A percentile compares a stretch with the other conserved stretches of the same genome.
Evolutionary conservation across 2,888 invertebrate species (phyloP).

Genomic region (Apotomis capreana): DNA sequence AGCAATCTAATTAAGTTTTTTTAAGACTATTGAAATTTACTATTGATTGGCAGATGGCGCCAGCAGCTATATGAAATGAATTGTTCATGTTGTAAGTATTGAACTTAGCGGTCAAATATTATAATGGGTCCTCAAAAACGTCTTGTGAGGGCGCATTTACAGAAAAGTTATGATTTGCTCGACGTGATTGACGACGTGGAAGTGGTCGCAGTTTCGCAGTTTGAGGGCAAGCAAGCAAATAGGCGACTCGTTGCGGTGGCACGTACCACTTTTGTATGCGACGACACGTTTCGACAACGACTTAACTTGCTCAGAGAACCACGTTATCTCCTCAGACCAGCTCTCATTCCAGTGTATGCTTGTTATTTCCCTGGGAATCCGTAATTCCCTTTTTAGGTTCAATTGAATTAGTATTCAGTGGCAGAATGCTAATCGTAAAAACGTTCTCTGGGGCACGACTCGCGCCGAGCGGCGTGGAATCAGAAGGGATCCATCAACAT

Average conservation of each 20-base stretch:
- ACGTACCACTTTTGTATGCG: slow-evolving; percentile 56
- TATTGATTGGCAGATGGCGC: slow-evolving; percentile 81
- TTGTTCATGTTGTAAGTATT: slow-evolving; percentile 49
- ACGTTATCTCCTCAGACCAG: slow-evolving; percentile 17
- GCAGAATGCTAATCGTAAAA: slow-evolving; percentile 58
- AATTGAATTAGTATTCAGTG: slow-evolving; percentile 40
- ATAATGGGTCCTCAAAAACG: slow-evolving; percentile 25
- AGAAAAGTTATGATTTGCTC: slow-evolving; percentile 38
- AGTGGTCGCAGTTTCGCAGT: slow-evolving; percentile 27
- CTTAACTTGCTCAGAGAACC: slow-evolving; percentile 30
- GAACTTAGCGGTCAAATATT: slow-evolving; percentile 54
- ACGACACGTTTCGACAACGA: slow-evolving; percentile 51
- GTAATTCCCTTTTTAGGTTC: slow-evolving; percentile 32
- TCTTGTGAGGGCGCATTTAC: slow-evolving; percentile 41
- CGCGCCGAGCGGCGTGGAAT: slow-evolving; percentile 58
- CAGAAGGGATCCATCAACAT: slow-evolving; percentile 80
- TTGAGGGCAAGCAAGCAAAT: slow-evolving; percentile 44
- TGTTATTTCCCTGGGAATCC: slow-evolving; percentile 18
- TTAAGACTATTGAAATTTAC: slow-evolving; percentile 73
- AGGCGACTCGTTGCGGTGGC: slow-evolving; percentile 50
- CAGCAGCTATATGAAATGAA: slow-evolving; percentile 77
- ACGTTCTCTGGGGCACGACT: slow-evolving; percentile 61
- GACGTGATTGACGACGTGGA: slow-evolving; percentile 36
- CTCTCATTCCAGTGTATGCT: slow-evolving; percentile 5
- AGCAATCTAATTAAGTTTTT: slow-evolving; percentile 81